Base-by-base conservation (phyloP, 1,140 invertebrate genomes). In the Cecropterus lyciades region DNA sequence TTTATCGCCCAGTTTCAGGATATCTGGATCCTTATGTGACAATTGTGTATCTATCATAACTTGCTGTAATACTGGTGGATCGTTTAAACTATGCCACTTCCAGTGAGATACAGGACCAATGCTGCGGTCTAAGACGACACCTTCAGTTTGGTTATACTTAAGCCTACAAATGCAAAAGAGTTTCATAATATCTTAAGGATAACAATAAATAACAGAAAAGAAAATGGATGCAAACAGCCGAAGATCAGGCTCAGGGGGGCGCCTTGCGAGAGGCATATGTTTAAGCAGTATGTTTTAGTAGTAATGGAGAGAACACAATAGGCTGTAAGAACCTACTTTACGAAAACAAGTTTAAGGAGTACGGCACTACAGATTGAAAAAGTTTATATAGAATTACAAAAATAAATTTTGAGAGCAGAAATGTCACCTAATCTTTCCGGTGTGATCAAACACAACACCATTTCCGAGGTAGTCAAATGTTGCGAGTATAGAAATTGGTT, bases 81-180 rank as follows among this genome's bases (percentile, higher is more conserved):
- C 89, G 46, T 92, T 92, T 56, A 92, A 70, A 4, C 81, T 82
- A 33, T 92, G 89, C 89, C 89, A 92, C 65, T 92, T 90, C 89
- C 89, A 92, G 65, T 88, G 84, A 10, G 86, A 82, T n/a, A 83
- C 82, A 15, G 89, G 89, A 9, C 89, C 87, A 14, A 92, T 78
- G 16, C 57, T 67, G 20, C 76, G 70, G 56, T 92, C 87, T 11
- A 92, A 70, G 5, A 92, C 69, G n/a, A 90, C 80, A n/a, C 89
- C 89, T 79, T 92, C 89, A 0, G 86, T 89, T 70, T 92, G 89
- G 55, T 92, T 92, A 53, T 89, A 92, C 74, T 92, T 92, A 6
- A 90, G 64, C 33, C 87, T 90, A 46, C 13, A 30, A 77, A 59
- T 65, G 51, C 55, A 51, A 49, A 65, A 46, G 37, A 69, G 49